Evolutionary conservation across 2,888 invertebrate species (phyloP).

Genomic region (Conus canariensis): DNA sequence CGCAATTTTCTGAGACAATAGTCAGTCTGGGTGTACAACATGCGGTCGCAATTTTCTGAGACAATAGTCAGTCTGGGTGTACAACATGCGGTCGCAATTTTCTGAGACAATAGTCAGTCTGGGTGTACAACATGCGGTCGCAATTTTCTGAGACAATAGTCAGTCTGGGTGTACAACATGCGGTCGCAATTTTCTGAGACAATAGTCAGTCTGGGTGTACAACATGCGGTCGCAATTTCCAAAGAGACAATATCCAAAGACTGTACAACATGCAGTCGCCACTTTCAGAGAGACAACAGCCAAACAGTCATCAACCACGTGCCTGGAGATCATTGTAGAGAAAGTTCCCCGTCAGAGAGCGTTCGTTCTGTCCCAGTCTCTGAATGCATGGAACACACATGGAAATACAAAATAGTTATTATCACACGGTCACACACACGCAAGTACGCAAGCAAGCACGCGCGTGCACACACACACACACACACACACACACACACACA

Average conservation of each 20-base stretch:
- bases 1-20: too few species aligned
- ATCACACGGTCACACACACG: neutral
- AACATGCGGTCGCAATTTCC: neutral
- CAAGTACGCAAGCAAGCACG: neutral
- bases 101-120: too few species aligned
- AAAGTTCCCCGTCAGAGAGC: slow-evolving; percentile 35
- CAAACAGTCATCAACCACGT: slow-evolving; percentile 13
- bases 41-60: neutral
- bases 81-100: too few species aligned
- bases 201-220: too few species aligned
- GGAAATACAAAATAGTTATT: neutral
- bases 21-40: too few species aligned
- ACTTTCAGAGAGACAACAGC: neutral
- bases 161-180: too few species aligned
- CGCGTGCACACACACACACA: too few species aligned
- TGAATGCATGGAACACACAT: neutral
- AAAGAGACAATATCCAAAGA: neutral
- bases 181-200: too few species aligned
- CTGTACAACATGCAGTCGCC: neutral
- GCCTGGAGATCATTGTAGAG: slow-evolving; percentile 43
- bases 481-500: neutral
- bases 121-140: too few species aligned
- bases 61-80: neutral
- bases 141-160: too few species aligned
- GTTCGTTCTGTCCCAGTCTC: slow-evolving; percentile 36